phyloP scores from a whole-genome alignment of 2,113 vertebrate species.

The Oryzias melastigma region DNA sequence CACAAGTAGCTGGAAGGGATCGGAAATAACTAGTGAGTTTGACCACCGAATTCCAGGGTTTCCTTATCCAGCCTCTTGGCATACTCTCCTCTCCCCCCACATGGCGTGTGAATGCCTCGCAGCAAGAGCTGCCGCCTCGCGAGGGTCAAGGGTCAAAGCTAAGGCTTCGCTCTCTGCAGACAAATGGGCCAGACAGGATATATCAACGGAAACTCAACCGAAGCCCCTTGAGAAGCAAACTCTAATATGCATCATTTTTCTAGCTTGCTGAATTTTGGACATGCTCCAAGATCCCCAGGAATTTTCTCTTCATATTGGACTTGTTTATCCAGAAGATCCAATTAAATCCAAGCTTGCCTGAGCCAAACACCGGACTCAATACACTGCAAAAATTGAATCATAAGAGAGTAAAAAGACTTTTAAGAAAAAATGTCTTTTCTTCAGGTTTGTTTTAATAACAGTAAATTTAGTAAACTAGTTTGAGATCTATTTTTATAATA shows the following conservation, averaged over 20 bases:
- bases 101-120: constrained; percentile 72
- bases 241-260: constrained; percentile 54
- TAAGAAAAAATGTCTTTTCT: too few relatives aligned
- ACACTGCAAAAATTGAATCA: too few relatives aligned
- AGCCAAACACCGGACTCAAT: constrained; percentile 30
- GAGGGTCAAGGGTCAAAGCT: constrained; percentile 67
- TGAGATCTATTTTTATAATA: too few relatives aligned
- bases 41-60: constrained; percentile 66
- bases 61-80: constrained; percentile 63
- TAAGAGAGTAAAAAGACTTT: too few relatives aligned
- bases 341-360: constrained; percentile 40
- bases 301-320: constrained; percentile 61
- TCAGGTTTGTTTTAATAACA: too few relatives aligned
- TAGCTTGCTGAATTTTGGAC: constrained; percentile 47
- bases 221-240: constrained; percentile 56
- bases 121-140: constrained; percentile 64
- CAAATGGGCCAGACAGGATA: constrained; percentile 71
- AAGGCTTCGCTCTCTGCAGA: constrained; percentile 69
- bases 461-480: too few relatives aligned
- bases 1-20: constrained; percentile 67
- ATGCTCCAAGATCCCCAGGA: constrained; percentile 34
- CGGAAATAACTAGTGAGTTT: constrained; percentile 71
- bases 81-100: constrained; percentile 37
- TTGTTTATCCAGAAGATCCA: constrained; percentile 59
- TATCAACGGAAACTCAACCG: constrained; percentile 63